These are phyloP conservation scores for Drosophila rubida DNA, from an alignment of 2,888 invertebrate genomes.

Conservation along the genomic window DNA sequence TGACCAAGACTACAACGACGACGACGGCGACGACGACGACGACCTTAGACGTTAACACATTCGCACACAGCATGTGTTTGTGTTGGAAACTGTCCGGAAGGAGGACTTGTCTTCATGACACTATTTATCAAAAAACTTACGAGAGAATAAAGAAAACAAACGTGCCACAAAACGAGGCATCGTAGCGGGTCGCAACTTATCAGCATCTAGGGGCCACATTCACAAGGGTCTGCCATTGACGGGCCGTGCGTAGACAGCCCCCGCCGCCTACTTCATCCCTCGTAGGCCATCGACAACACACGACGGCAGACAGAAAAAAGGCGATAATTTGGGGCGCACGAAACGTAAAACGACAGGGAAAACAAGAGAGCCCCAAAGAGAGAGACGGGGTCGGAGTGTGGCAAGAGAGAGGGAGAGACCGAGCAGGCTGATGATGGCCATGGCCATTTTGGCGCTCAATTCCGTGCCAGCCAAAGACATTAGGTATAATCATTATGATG, in stretches of 20 bases:
- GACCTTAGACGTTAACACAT: constrained; percentile 78
- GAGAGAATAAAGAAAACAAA: constrained; percentile 59
- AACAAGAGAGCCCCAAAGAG: neutral
- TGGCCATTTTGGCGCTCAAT: constrained; percentile 45
- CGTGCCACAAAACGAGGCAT: constrained; percentile 61
- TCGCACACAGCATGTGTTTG: constrained; percentile 47
- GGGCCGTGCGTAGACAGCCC: constrained; percentile 42
- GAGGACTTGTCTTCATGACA: constrained; percentile 38
- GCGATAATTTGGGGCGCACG: constrained; percentile 63
- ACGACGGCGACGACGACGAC: constrained; percentile 57
- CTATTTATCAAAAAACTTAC: constrained; percentile 60
- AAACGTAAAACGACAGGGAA: constrained; percentile 37
- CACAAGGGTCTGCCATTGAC: constrained; percentile 69
- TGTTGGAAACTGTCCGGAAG: constrained; percentile 3
- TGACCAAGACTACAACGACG: constrained; percentile 37
- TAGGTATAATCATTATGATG: constrained; percentile 78
- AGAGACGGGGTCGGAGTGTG: too few relatives aligned
- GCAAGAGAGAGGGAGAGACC: neutral
- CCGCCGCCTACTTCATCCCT: neutral
- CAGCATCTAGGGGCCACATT: constrained; percentile 59
- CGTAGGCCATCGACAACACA: constrained; percentile 24
- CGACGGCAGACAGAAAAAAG: constrained; percentile 51
- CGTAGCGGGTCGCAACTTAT: constrained; percentile 62
- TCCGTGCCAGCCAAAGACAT: constrained; percentile 50
- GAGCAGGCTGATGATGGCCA: constrained; percentile 38